Evolutionary conservation across 2,113 vertebrate genomes (phyloP), one percentile per base, ranked within the genome.

Genomic region (Bambusicola thoracicus): DNA sequence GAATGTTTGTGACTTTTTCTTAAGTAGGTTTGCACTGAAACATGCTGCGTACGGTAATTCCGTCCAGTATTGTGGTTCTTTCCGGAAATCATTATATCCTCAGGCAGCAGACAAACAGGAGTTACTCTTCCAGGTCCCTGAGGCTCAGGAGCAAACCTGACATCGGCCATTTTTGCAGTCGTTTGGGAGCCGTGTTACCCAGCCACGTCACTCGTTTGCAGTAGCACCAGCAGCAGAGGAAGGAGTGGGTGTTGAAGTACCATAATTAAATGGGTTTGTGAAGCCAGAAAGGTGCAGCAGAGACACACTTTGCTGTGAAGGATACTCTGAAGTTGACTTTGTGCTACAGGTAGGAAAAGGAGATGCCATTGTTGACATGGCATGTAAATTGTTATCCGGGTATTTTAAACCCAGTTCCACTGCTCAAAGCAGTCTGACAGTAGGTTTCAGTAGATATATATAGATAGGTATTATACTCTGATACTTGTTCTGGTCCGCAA

Each of bases 1-100:
- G 72, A 75, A 83, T 76, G 84, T 89, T 86, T 83, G 29, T 61
- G 41, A 51, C 58, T 85, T 9, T 76, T 76, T 91, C 38, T 0
- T 86, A 59, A 93, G 30, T 36, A 29, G 67, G 20, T 93, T 93
- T 97, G 95, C 92, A 90, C 87, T 91, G 69, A 74, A 78, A 46
- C 70, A 92, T 44, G 25, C 34, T 63, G 76, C 55, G 73, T 92
- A 68, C 49, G 46, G 18, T 36, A 87, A 19, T 73, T 89, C 78
- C 49, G n/a, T 67, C 62, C 75, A 85, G 43, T 77, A 61, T 70
- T 78, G 89, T 79, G 24, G 59, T 80, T 93, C 46, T 12, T 62
- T 95, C 85, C 4, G 6, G 93, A 94, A 93, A 85, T 93, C 89
- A 69, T 81, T 69, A 55, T 74, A 70, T 89, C 78, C 72, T 93